Base-by-base conservation (phyloP, 2,113 vertebrate species). In the Oreochromis tanganicae region DNA sequence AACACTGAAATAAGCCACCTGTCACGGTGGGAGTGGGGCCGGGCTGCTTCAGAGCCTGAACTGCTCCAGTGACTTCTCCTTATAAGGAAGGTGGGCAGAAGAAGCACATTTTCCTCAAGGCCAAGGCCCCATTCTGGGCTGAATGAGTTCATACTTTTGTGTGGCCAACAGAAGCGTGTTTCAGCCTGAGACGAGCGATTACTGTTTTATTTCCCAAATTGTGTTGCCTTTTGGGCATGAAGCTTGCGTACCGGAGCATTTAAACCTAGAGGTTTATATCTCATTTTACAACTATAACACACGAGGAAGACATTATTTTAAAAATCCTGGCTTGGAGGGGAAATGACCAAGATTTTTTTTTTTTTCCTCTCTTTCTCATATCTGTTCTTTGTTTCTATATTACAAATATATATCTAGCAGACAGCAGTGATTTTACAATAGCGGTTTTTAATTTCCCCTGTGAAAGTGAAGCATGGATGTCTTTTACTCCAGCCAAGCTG, bases 71-170 rank as follows among this genome's bases (percentile, higher is more conserved):
- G 14, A 90, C 84, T 89, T 94, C 21, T 87, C 95, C 95, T 93
- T 95, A 92, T 95, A 95, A 95, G 95, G 95, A 88, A 87, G 80
- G 34, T 84, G 91, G 66, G 82, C 87, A 89, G 91, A 92, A 88
- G 91, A 90, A 63, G 73, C 85, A 8, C 38, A 16, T 89, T 93
- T 81, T 71, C 56, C 71, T 88, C 56, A 86, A 93, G 89, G 93
- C 66, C 61, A 11, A 59, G 52, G 41, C 85, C 55, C 43, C 38
- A 9, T 17, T 32, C 83, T 41, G 11, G 46, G 38, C 83, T 63
- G 71, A 87, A 90, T 79, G 66, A 82, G 80, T 91, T 88, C 75
- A 90, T 78, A 13, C 54, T 50, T 85, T 19, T 81, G 61, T 73
- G 48, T 84, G 87, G 57, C 81, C 85, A 34, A 56, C 59, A 57